phyloP scores from a whole-genome alignment of 2,113 vertebrate species.

The Poecilia latipinna region DNA sequence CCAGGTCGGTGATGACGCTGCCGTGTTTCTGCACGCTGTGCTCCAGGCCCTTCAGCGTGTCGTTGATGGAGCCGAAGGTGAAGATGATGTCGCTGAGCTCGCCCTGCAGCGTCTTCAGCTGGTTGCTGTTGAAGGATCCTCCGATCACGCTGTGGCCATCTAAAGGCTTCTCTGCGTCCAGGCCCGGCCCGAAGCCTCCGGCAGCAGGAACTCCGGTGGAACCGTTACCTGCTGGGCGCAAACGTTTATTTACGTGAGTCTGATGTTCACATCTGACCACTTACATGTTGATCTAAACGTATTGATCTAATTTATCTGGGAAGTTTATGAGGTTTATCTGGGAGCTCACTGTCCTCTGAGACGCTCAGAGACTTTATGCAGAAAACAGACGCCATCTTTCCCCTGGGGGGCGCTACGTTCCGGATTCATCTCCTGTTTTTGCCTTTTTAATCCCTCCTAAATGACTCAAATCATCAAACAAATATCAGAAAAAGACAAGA shows the following conservation, averaged over 20 bases:
- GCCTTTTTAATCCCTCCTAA: too few relatives aligned
- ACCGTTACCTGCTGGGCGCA: slow-evolving; percentile 21
- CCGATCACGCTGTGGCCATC: slow-evolving; percentile 89
- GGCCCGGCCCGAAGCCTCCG: slow-evolving; percentile 13
- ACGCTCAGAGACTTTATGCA: too few relatives aligned
- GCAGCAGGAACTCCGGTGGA: slow-evolving; percentile 25
- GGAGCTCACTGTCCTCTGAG: too few relatives aligned
- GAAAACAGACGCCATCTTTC: too few relatives aligned
- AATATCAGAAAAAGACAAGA: too few relatives aligned
- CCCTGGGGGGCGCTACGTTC: too few relatives aligned
- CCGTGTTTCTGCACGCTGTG: slow-evolving; percentile 86
- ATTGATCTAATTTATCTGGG: too few relatives aligned
- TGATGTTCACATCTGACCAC: too few relatives aligned
- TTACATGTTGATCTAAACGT: too few relatives aligned
- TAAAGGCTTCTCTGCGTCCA: slow-evolving; percentile 79
- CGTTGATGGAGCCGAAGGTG: slow-evolving; percentile 88
- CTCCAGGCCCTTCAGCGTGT: slow-evolving; percentile 87
- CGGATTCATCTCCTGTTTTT: too few relatives aligned
- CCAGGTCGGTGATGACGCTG: slow-evolving; percentile 85
- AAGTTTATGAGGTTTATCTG: too few relatives aligned
- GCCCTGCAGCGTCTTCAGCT: slow-evolving; percentile 85
- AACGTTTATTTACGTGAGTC: not conserved
- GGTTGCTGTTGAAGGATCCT: slow-evolving; percentile 76
- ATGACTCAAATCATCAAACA: too few relatives aligned
- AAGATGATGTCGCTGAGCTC: slow-evolving; percentile 85